These are phyloP conservation scores for Coreius guichenoti DNA, from an alignment of 2,797 vertebrate species.

Conservation along the genomic window DNA sequence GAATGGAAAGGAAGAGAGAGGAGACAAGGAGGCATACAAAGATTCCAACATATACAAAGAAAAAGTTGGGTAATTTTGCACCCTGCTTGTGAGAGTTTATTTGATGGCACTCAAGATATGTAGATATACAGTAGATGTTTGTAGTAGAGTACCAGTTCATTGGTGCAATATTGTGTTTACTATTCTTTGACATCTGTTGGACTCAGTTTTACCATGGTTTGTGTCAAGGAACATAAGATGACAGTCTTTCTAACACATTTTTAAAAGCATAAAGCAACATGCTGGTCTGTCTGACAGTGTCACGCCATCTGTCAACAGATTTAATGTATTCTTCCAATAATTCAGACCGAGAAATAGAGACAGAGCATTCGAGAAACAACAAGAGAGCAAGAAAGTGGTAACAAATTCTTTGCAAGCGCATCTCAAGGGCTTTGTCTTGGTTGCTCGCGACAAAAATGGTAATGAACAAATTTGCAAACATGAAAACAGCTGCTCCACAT, in stretches of 20 bases:
- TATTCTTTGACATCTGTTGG: not conserved
- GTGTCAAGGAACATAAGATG: constrained; percentile 4
- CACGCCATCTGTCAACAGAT: constrained; percentile 5
- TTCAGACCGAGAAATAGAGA: not conserved
- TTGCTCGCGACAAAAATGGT: constrained; percentile 36
- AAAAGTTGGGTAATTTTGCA: not conserved
- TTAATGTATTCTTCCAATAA: not conserved
- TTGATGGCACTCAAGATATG: not conserved
- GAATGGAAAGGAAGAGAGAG: constrained; percentile 4
- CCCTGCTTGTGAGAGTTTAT: not conserved
- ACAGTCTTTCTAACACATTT: not conserved
- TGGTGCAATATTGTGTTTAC: not conserved
- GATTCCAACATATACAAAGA: not conserved
- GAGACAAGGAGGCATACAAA: not conserved
- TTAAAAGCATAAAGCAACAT: not conserved
- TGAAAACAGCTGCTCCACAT: constrained; percentile 49
- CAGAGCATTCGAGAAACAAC: constrained; percentile 9
- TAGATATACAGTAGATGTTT: not conserved
- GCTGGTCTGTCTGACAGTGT: not conserved
- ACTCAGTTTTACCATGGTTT: not conserved
- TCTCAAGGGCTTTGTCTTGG: constrained; percentile 40
- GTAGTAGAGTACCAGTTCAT: not conserved
- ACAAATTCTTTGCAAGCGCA: constrained; percentile 7
- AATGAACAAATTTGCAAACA: constrained; percentile 50
- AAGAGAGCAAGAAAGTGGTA: constrained; percentile 25